These are phyloP conservation scores for Fopius arisanus DNA, from an alignment of 1,140 invertebrate genomes.

Conservation along the genomic window DNA sequence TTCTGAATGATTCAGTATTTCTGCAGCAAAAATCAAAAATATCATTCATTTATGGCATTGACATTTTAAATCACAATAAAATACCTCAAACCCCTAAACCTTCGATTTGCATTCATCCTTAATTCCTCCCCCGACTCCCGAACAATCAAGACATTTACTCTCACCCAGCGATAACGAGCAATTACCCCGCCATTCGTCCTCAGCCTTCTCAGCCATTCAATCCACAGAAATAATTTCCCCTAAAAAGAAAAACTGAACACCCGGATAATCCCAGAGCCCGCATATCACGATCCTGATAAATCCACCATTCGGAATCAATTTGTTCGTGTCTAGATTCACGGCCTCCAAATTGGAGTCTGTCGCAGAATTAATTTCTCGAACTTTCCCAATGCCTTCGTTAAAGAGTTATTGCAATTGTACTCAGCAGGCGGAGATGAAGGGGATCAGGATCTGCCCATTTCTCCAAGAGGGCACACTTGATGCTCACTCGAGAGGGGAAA, in stretches of 20 bases:
- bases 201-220: slow-evolving; percentile 11
- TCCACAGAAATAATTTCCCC: not conserved
- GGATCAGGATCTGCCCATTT: slow-evolving; percentile 5
- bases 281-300: not conserved
- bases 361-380: slow-evolving; percentile 28
- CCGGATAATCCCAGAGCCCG: not conserved
- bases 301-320: slow-evolving; percentile 9
- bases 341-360: not conserved
- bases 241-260: not conserved
- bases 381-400: slow-evolving; percentile 33
- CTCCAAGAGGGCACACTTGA: slow-evolving; percentile 11
- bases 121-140: too few species aligned
- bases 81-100: too few species aligned
- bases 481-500: not conserved
- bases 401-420: slow-evolving; percentile 37
- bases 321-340: not conserved
- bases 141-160: too few species aligned
- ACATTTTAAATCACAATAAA: too few species aligned
- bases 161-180: too few species aligned
- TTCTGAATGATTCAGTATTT: too few species aligned
- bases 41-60: too few species aligned
- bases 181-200: not conserved
- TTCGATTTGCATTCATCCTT: too few species aligned
- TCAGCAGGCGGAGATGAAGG: not conserved
- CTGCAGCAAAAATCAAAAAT: too few species aligned